phyloP scores from a whole-genome alignment of 2,797 vertebrate genomes.

The Arrhamphus sclerolepis region DNA sequence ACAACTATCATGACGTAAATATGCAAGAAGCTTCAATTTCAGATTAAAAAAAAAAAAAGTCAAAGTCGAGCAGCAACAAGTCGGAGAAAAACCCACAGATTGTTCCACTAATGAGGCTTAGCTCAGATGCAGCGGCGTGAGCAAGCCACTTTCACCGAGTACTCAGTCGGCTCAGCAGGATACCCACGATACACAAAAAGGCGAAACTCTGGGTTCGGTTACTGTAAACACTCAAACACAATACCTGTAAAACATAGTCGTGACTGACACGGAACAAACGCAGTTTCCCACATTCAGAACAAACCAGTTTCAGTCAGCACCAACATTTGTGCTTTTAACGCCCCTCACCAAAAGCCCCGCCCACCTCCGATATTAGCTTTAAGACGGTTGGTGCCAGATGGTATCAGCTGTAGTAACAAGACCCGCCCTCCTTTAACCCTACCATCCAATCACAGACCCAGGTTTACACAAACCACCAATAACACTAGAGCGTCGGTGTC shows the following conservation, averaged over 20 bases:
- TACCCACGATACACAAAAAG: background rate
- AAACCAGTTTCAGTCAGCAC: constrained; percentile 14
- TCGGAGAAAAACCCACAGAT: constrained; percentile 32
- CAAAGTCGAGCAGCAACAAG: constrained; percentile 19
- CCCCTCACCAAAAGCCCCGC: constrained; percentile 38
- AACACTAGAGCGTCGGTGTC: background rate
- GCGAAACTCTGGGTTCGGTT: background rate
- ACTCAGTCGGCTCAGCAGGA: background rate
- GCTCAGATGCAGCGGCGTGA: constrained; percentile 21
- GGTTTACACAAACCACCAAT: background rate
- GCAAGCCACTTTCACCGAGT: constrained; percentile 7
- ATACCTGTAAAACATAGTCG: constrained; percentile 67
- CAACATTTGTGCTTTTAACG: constrained; percentile 17
- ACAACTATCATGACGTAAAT: background rate
- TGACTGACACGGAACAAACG: constrained; percentile 32
- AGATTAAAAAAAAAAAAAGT: background rate
- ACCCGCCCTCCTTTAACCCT: background rate
- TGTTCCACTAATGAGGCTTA: constrained; percentile 64
- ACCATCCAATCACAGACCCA: constrained; percentile 4
- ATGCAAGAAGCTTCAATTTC: background rate
- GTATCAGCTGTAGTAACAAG: background rate
- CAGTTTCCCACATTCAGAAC: constrained; percentile 20
- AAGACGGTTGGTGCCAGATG: background rate
- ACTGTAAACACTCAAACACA: background rate
- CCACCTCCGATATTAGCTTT: background rate